A percentile compares a stretch with the other conserved stretches of the same genome.
Conservation (phyloP, 2,113 vertebrate species). For the Hippolais icterina region DNA sequence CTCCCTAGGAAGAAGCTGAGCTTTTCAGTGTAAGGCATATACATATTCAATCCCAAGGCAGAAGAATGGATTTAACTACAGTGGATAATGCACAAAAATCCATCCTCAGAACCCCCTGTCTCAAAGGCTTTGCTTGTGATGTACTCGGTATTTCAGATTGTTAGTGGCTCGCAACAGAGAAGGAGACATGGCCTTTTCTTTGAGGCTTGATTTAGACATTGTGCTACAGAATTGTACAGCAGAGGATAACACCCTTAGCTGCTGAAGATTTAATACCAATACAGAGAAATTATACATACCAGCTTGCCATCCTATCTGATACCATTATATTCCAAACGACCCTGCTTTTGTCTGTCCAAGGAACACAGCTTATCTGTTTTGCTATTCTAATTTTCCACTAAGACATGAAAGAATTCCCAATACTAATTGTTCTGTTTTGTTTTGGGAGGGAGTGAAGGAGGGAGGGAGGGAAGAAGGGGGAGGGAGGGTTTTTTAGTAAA, state of each 20-base stretch:
- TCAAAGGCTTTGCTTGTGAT: slow-evolving; percentile 44
- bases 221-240: background rate
- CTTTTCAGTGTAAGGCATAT: slow-evolving; percentile 46
- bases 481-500: background rate
- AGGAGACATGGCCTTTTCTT: background rate
- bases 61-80: slow-evolving; percentile 44
- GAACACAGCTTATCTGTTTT: background rate
- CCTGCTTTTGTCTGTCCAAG: background rate
- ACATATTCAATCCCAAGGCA: slow-evolving; percentile 35
- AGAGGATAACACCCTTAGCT: background rate
- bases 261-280: background rate
- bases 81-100: slow-evolving; percentile 49
- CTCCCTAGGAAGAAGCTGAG: slow-evolving; percentile 28
- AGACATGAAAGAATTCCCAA: background rate
- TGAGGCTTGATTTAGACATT: background rate
- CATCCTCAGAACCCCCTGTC: background rate
- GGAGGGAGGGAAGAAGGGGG: background rate
- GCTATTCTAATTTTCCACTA: background rate
- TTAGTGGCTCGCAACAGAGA: slow-evolving; percentile 20
- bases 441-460: background rate
- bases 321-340: background rate
- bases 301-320: background rate
- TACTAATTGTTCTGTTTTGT: background rate
- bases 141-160: background rate
- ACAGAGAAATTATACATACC: background rate